phyloP scores from a whole-genome alignment of 2,797 vertebrate genomes.

The Gymnothorax reevesii region DNA sequence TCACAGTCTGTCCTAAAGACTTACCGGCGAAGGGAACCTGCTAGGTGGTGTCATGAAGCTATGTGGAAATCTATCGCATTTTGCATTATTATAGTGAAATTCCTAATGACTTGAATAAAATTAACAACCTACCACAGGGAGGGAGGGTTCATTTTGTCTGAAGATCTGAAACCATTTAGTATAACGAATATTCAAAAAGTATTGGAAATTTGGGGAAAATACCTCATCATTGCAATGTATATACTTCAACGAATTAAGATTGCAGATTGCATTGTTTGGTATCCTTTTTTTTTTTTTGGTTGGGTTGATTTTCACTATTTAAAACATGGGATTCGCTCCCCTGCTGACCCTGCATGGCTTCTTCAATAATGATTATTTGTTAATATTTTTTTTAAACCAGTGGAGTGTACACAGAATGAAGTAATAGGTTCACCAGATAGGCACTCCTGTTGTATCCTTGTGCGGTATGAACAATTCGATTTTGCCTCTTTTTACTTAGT shows the following conservation, averaged over 20 bases:
- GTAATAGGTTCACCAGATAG: constrained; percentile 2
- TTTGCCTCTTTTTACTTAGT: not conserved
- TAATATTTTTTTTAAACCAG: not conserved
- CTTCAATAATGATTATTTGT: constrained; percentile 27
- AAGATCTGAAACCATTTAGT: too few species aligned
- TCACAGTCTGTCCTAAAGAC: not conserved
- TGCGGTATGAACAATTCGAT: not conserved
- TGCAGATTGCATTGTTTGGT: too few species aligned
- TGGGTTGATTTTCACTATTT: not conserved
- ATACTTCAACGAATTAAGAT: too few species aligned
- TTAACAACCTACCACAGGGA: too few species aligned
- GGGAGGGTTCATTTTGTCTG: too few species aligned
- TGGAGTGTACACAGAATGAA: constrained; percentile 47
- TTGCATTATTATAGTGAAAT: not conserved
- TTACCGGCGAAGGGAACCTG: not conserved
- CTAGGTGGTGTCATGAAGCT: not conserved
- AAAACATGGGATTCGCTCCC: not conserved
- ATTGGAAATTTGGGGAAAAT: too few species aligned
- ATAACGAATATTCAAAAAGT: too few species aligned
- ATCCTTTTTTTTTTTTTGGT: too few species aligned
- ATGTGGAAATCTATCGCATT: not conserved
- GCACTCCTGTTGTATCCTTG: not conserved
- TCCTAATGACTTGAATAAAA: not conserved
- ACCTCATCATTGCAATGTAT: too few species aligned
- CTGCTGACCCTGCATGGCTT: not conserved